Evolutionary conservation across 1,140 invertebrate genomes (phyloP).

Genomic region (Bombus haemorrhoidalis): DNA sequence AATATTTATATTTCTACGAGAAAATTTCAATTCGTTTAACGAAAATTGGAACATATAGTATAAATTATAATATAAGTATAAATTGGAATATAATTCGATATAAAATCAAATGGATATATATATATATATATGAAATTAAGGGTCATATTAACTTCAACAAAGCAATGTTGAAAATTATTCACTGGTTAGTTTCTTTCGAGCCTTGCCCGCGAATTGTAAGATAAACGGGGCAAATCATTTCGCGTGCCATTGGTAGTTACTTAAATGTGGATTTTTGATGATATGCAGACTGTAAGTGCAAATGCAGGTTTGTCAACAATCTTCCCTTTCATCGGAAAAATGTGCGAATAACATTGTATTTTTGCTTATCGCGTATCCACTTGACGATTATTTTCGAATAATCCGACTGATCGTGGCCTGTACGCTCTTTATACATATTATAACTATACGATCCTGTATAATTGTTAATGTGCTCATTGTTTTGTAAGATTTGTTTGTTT

Average conservation of each 20-base stretch:
- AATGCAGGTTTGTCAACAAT: not conserved
- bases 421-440: slow-evolving; percentile 39
- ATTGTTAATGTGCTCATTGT: slow-evolving; percentile 68
- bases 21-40: not conserved
- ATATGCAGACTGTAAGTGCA: not conserved
- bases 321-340: not conserved
- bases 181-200: not conserved
- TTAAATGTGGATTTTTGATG: slow-evolving; percentile 14
- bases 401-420: slow-evolving; percentile 6
- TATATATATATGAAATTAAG: not conserved
- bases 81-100: not conserved
- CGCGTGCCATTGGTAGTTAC: slow-evolving; percentile 22
- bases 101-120: too few species aligned
- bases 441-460: slow-evolving; percentile 61
- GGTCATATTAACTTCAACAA: not conserved
- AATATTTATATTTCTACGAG: not conserved
- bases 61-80: not conserved
- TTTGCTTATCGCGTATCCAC: slow-evolving; percentile 19
- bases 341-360: not conserved
- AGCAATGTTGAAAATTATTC: not conserved
- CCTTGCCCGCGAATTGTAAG: not conserved
- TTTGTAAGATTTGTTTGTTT: slow-evolving; percentile 73
- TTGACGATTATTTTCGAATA: slow-evolving; percentile 9
- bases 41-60: not conserved
- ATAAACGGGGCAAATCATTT: not conserved